Evolutionary conservation across 2,113 vertebrate genomes (phyloP), one percentile per base, ranked within the genome.

Genomic region (Crotalus horridus): DNA sequence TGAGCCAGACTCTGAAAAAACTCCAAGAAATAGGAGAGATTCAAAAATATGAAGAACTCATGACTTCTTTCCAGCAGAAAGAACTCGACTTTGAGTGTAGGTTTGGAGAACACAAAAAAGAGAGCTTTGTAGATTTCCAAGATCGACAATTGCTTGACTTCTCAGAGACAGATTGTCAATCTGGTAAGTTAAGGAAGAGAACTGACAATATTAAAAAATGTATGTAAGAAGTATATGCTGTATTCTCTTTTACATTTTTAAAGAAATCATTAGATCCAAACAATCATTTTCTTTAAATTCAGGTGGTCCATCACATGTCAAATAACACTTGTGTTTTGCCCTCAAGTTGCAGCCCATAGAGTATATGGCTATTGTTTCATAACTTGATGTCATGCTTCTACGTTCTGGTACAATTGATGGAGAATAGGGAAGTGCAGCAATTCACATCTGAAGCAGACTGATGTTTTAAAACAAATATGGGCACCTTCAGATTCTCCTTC

Each of bases 31-130:
- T 96, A 43, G 99, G 98, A 61, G 96, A 98, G 92, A 95, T 98
- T 94, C 99, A 99, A 92, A 98, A 98, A 5, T 99, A 99, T 81
- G 98, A 98, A 94, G 98, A 98, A 23, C 98, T 99, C 93, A 98
- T 98, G 98, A 97, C 98, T 51, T 96, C 96, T 91, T 95, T 97
- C 48, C 95, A 97, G 0, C 97, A 97, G 69, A 97, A 97, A 88
- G 98, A 98, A 23, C 95, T 97, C 21, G 97, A 97, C 46, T 88
- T 96, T 4, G 96, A 97, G 13, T 96, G 90, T 90, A 96, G 95
- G 91, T 93, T 94, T 26, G 96, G 95, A 92, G 96, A 97, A 48
- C 91, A 20, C 87, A 97, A 94, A 94, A 98, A 94, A 92, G 96
- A 97, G 2, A 91, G 88, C 13, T 92, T 88, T 90, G 85, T 94